Base-by-base conservation (phyloP, 2,888 invertebrate genomes). In the Ditylenchus weischeri region DNA sequence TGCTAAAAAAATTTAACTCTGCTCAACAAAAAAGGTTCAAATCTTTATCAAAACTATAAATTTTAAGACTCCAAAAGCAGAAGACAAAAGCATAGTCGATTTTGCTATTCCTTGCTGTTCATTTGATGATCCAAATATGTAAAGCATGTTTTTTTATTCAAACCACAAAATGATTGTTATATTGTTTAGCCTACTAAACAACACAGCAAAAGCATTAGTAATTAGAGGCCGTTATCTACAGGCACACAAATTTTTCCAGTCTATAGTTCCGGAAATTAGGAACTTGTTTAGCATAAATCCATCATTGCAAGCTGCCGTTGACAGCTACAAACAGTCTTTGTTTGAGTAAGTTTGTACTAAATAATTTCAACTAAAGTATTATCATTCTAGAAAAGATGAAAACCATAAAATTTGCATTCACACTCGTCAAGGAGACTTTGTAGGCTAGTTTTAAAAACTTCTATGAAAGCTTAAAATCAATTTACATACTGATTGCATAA, bases 391-490 rank as follows among this genome's bases (percentile, higher is more conserved):
- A 43, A 8, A 43, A 10, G 43, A 43, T 15, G 15, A 43, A 43
- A 43, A 43, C n/a, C 64, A 57, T 19, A 64, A 51, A 57, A 38
- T 64, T 8, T 64, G 64, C 36, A 54, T 64, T 5, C 64, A 64
- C 36, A 29, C 54, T 35, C 51, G 64, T 10, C 35, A 36, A 21
- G 64, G 54, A 51, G 64, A 64, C 54, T 64, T 61, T 29, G 29
- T 29, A 29, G 29, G 29, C 29, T 29, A 29, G 29, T 29, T 29
- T 29, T 29, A 4, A 29, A 4, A 29, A 29, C 3, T 29, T 29
- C 2, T 29, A 29, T 29, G n/a, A n/a, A n/a, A n/a, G n/a, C n/a
- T n/a, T n/a, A n/a, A n/a, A n/a, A n/a, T n/a, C n/a, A n/a, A n/a
- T n/a, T n/a, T n/a, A n/a, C n/a, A n/a, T n/a, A n/a, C n/a, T n/a